phyloP scores from a whole-genome alignment of 1,140 invertebrate genomes.

The Scaptomyza montana region DNA sequence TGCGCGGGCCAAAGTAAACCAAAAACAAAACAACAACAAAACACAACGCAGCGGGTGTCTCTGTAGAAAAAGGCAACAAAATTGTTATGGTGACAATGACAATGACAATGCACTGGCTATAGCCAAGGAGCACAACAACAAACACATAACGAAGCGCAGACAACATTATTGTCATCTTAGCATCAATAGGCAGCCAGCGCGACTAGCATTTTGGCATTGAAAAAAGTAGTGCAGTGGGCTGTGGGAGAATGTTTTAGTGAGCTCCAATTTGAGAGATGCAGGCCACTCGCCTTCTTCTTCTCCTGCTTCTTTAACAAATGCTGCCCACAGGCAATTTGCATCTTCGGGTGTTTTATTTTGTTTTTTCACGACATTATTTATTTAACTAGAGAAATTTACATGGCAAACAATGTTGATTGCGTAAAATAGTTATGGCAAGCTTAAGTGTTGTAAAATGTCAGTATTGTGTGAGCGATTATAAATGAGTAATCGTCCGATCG shows the following conservation, averaged over 20 bases:
- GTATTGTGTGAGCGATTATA: neutral
- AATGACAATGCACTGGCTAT: slow-evolving; percentile 43
- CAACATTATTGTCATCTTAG: slow-evolving; percentile 73
- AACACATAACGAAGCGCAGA: slow-evolving; percentile 69
- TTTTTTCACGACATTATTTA: slow-evolving; percentile 32
- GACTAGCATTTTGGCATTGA: slow-evolving; percentile 5
- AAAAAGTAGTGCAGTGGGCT: slow-evolving; percentile 72
- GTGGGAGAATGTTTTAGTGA: slow-evolving; percentile 66
- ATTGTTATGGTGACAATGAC: slow-evolving; percentile 72
- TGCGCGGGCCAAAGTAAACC: slow-evolving; percentile 50
- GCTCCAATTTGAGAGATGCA: slow-evolving; percentile 57
- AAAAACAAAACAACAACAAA: slow-evolving; percentile 40
- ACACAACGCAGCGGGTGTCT: slow-evolving; percentile 58
- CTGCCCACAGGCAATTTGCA: slow-evolving; percentile 66
- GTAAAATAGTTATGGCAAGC: slow-evolving; percentile 17
- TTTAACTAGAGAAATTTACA: slow-evolving; percentile 22
- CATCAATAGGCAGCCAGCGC: slow-evolving; percentile 27
- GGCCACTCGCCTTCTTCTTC: slow-evolving; percentile 14
- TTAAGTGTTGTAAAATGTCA: slow-evolving; percentile 17
- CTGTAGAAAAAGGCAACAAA: slow-evolving; percentile 49
- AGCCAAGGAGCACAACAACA: slow-evolving; percentile 6
- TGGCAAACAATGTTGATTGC: slow-evolving; percentile 29
- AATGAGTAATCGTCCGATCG: neutral
- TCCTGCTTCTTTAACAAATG: slow-evolving; percentile 13
- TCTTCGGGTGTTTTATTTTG: slow-evolving; percentile 35